These are phyloP conservation scores for Steinernema hermaphroditum DNA, from an alignment of 2,888 invertebrate species.

Conservation along the genomic window DNA sequence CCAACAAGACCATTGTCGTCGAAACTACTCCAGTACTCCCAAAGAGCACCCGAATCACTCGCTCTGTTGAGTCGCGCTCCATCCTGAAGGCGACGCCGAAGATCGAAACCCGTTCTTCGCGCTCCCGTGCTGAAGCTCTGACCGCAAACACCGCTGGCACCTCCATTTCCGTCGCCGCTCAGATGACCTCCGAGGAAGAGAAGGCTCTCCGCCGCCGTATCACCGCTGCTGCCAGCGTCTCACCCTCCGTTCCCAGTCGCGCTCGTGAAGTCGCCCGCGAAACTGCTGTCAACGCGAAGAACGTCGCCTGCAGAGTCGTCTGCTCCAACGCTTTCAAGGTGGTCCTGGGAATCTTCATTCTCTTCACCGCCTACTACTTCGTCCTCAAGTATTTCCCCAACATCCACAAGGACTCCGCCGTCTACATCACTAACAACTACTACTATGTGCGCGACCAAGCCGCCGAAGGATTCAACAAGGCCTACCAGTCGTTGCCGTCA, in stretches of 20 bases:
- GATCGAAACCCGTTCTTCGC: conserved; percentile 14
- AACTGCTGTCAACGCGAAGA: neutral
- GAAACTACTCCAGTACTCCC: neutral
- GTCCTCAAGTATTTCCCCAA: neutral
- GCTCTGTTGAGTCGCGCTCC: neutral
- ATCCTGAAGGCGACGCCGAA: neutral
- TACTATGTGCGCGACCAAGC: conserved; percentile 12
- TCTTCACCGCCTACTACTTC: conserved; percentile 8
- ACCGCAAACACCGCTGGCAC: conserved; percentile 17
- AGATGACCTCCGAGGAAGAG: conserved; percentile 4
- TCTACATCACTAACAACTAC: conserved; percentile 22
- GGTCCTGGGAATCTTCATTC: neutral
- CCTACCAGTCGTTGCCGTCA: neutral
- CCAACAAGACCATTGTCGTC: conserved; percentile 6
- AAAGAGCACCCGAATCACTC: neutral
- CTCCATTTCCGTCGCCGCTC: neutral
- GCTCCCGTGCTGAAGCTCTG: neutral
- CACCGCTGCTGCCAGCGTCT: conserved; percentile 7
- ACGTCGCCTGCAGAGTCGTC: neutral
- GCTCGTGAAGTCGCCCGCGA: neutral
- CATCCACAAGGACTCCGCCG: neutral
- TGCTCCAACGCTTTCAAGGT: neutral
- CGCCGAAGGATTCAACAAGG: neutral
- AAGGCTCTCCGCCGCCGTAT: conserved; percentile 24
- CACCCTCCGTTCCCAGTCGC: neutral